Evolutionary conservation across 53 echinoderm and acorn worm genomes (phyloP).

Genomic region (Antedon mediterranea): DNA sequence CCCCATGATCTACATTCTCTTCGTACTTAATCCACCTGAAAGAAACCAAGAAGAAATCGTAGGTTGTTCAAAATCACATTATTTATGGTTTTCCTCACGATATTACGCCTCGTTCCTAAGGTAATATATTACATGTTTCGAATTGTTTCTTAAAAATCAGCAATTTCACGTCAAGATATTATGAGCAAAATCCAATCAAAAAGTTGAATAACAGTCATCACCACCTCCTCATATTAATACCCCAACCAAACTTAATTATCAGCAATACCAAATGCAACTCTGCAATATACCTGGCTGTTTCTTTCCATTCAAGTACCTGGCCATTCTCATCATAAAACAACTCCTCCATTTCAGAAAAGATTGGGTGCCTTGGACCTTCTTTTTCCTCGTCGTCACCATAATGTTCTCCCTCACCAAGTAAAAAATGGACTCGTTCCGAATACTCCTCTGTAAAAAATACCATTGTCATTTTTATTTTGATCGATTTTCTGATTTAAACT

Average conservation of each 20-base stretch:
- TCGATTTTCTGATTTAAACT: no score
- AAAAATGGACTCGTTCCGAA: conserved; percentile 50
- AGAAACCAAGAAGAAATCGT: neutral
- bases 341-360: conserved; percentile 84
- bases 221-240: no score
- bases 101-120: no score
- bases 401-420: conserved; percentile 42
- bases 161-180: no score
- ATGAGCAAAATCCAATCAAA: no score
- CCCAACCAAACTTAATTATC: no score
- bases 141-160: no score
- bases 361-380: conserved; percentile 31
- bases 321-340: conserved; percentile 79
- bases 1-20: conserved; percentile 83
- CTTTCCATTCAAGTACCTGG: conserved; percentile 78
- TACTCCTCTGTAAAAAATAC: neutral
- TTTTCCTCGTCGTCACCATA: neutral
- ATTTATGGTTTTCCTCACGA: no score
- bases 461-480: no score
- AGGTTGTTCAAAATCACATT: no score
- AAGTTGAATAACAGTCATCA: no score
- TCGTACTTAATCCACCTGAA: conserved; percentile 91
- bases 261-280: neutral
- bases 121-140: no score
- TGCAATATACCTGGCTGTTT: conserved; percentile 61